Conservation (phyloP, 2,888 invertebrate genomes). For the Lysandra bellargus region DNA sequence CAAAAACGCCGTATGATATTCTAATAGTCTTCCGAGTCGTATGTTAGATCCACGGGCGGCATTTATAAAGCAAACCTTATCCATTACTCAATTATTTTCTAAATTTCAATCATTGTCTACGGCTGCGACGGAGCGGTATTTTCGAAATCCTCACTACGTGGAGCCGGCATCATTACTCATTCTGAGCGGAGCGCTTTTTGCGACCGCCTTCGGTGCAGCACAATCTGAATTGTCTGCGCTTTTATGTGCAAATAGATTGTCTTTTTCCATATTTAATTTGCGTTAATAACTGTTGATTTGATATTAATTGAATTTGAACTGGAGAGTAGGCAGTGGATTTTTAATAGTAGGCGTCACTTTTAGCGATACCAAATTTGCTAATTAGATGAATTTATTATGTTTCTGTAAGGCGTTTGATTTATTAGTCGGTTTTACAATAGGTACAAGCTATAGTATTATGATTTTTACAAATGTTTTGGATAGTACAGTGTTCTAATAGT, state of each 20-base stretch:
- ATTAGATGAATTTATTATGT: too few species aligned
- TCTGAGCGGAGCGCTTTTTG: conserved; percentile 61
- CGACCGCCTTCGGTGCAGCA: conserved; percentile 57
- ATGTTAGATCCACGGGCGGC: conserved; percentile 33
- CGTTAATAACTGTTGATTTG: not conserved
- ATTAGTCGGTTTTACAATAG: too few species aligned
- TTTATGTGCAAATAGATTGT: conserved; percentile 39
- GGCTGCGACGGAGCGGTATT: conserved; percentile 57
- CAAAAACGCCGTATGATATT: not conserved
- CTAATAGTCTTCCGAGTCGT: conserved; percentile 4
- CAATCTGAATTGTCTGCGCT: conserved; percentile 43
- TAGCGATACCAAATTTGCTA: too few species aligned
- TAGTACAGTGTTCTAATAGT: too few species aligned
- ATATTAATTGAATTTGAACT: not conserved
- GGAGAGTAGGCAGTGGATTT: too few species aligned
- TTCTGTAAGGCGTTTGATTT: too few species aligned
- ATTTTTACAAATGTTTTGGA: too few species aligned
- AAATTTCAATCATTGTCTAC: conserved; percentile 65
- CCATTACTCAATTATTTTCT: conserved; percentile 56
- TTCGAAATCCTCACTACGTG: conserved; percentile 57
- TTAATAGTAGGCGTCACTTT: too few species aligned
- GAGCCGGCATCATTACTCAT: conserved; percentile 68
- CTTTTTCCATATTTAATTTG: conserved; percentile 30
- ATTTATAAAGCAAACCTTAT: conserved; percentile 37
- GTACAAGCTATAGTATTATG: too few species aligned